Percentiles rank a stretch among this genome's conserved stretches.
These are phyloP conservation scores for Nesoenas mayeri DNA, from an alignment of 2,113 vertebrate species.

Conservation along the genomic window DNA sequence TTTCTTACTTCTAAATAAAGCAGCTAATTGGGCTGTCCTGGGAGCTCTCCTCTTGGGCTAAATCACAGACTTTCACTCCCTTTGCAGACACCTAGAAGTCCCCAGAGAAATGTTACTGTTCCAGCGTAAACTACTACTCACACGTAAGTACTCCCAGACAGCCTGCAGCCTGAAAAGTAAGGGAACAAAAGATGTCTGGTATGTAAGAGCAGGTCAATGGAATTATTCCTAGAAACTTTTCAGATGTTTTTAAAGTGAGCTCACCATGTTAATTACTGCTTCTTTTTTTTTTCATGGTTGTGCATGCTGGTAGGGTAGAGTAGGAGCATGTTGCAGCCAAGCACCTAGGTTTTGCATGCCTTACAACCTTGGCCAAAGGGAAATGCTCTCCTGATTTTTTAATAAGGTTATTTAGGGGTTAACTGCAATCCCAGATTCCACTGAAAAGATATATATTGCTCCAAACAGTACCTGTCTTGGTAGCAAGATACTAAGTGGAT, in stretches of 20 bases:
- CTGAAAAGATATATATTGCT: neutral
- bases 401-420: neutral
- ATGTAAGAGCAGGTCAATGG: constrained; percentile 40
- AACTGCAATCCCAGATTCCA: neutral
- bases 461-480: neutral
- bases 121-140: neutral
- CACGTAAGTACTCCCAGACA: neutral
- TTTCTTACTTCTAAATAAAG: neutral
- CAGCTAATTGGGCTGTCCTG: neutral
- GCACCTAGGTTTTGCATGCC: neutral
- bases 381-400: neutral
- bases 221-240: constrained; percentile 40
- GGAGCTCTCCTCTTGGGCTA: neutral
- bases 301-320: neutral
- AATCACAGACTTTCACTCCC: neutral
- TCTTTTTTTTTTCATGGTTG: neutral
- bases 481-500: neutral
- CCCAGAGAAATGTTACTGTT: neutral
- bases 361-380: neutral
- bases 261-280: constrained; percentile 9
- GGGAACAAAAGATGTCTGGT: constrained; percentile 30
- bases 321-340: neutral
- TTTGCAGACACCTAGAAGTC: neutral
- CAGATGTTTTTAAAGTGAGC: constrained; percentile 38
- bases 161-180: neutral